Evolutionary conservation across 1,140 invertebrate species (phyloP).

Genomic region (Acromyrmex echinatior): DNA sequence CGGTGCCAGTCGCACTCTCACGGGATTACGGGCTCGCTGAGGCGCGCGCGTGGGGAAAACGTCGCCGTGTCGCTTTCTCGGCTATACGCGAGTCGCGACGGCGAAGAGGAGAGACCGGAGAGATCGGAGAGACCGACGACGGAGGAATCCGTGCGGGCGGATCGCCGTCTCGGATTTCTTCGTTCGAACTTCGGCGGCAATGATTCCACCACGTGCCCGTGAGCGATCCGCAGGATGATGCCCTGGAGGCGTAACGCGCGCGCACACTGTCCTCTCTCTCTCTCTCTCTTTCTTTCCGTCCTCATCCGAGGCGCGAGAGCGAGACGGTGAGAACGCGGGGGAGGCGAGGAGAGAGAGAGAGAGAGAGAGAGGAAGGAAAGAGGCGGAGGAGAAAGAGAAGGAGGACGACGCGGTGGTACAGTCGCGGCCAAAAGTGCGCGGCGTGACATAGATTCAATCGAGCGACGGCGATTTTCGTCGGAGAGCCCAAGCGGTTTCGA

Average conservation of each 20-base stretch:
- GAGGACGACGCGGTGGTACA: slow-evolving; percentile 74
- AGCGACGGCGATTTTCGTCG: slow-evolving; percentile 59
- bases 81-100: background rate
- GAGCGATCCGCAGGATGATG: slow-evolving; percentile 44
- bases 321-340: background rate
- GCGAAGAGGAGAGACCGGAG: background rate
- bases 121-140: background rate
- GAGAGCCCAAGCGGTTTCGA: slow-evolving; percentile 5
- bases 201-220: slow-evolving; percentile 41
- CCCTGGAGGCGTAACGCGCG: slow-evolving; percentile 1
- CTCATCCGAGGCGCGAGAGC: background rate
- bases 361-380: slow-evolving; percentile 21
- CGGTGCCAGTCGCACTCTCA: slow-evolving; percentile 26
- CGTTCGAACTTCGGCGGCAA: background rate
- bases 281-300: background rate
- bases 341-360: background rate
- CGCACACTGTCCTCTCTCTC: background rate
- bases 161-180: slow-evolving; percentile 3
- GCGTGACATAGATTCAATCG: slow-evolving; percentile 80
- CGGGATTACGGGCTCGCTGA: background rate
- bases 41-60: background rate
- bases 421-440: slow-evolving; percentile 77
- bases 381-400: slow-evolving; percentile 23
- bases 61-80: slow-evolving; percentile 20
- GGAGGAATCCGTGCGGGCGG: background rate